Evolutionary conservation across 2,797 vertebrate species (phyloP), one percentile per base, ranked within the genome.

Genomic region (Menidia menidia): DNA sequence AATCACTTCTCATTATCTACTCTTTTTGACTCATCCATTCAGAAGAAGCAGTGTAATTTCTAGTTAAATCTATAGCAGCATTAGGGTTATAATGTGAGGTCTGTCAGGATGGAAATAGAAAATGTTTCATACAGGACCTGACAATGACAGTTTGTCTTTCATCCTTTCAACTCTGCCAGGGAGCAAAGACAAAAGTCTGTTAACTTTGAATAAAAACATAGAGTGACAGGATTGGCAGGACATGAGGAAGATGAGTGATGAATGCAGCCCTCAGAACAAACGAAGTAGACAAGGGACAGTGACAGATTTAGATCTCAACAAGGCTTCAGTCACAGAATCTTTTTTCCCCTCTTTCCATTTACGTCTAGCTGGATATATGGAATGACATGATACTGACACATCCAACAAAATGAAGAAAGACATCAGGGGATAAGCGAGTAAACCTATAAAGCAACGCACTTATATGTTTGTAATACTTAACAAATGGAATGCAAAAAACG

Each of bases 131-230:
- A 5, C 58, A 59, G 39, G 56, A 52, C 44, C 45, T 13, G 47
- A 69, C 64, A 61, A 60, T 63, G 58, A 77, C 61, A 45, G 39
- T 68, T 45, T 33, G 52, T 60, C 65, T 71, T 71, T 64, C 47
- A 71, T 75, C 61, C 62, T 31, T 59, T 75, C 32, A 69, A 33
- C 57, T 71, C 33, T 63, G 54, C 41, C 75, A 77, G 58, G 16
- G 9, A 56, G 59, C 59, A 61, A 53, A 75, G 54, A 80, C 60
- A 71, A 68, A 78, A 68, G 68, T 77, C 53, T 71, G 62, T 64
- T 64, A 62, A 67, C 55, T 30, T 4, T 41, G 57, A 74, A 77
- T 54, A 52, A 68, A 70, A 60, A 47, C 57, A 1, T 10, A 4
- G 45, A 54, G 33, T 61, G 53, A 51, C 14, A 30, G 41, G 25